phyloP scores from a whole-genome alignment of 1,140 invertebrate species.

The Choristoneura fumiferana region DNA sequence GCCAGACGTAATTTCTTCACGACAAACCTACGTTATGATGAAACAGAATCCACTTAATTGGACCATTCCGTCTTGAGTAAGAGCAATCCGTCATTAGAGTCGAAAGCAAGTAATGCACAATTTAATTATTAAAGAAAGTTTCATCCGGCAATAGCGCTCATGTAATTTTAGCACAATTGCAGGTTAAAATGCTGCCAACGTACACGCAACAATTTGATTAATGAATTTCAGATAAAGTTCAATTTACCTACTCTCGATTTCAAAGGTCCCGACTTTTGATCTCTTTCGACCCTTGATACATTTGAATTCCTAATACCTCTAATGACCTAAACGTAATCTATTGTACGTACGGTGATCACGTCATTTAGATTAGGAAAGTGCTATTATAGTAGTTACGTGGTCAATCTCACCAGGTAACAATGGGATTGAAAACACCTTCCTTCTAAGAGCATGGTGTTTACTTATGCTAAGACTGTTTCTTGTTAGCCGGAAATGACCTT shows the following conservation, averaged over 20 bases:
- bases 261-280: constrained; percentile 13
- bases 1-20: not conserved
- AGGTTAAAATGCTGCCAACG: constrained; percentile 5
- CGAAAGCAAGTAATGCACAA: constrained; percentile 18
- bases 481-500: too few species aligned
- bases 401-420: too few species aligned
- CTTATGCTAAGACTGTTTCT: too few species aligned
- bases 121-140: constrained; percentile 19
- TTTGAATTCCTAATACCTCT: constrained; percentile 1
- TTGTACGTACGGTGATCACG: not conserved
- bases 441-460: too few species aligned
- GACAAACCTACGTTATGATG: constrained; percentile 13
- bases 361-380: not conserved
- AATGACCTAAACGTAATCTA: constrained; percentile 9
- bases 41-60: constrained; percentile 18
- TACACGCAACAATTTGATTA: constrained; percentile 14
- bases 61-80: constrained; percentile 13
- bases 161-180: constrained; percentile 18
- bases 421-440: too few species aligned
- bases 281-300: constrained; percentile 16
- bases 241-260: not conserved
- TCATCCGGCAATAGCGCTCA: constrained; percentile 8
- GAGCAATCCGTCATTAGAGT: constrained; percentile 17
- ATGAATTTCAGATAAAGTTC: constrained; percentile 15
- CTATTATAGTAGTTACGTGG: not conserved